phyloP scores from a whole-genome alignment of 2,888 invertebrate species.

The Tenthredo livida region DNA sequence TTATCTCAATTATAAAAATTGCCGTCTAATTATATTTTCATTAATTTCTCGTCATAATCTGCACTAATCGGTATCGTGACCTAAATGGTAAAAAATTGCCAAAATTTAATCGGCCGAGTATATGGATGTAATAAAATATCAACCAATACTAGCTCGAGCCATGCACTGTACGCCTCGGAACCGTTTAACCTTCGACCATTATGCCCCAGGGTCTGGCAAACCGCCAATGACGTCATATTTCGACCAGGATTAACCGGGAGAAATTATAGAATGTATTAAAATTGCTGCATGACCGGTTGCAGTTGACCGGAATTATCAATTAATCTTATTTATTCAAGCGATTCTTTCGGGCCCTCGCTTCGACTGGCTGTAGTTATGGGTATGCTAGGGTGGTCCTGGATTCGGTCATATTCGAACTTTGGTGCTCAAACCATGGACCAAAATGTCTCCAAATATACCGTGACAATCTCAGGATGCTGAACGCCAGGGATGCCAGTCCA shows the following conservation, averaged over 20 bases:
- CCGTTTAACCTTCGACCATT: conserved; percentile 15
- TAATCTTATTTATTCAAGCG: conserved; percentile 9
- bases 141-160: not conserved
- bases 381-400: no score
- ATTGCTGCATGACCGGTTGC: not conserved
- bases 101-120: not conserved
- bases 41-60: not conserved
- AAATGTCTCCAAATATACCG: no score
- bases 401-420: no score
- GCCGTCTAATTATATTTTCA: not conserved
- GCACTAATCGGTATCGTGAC: not conserved
- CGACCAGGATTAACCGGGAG: not conserved
- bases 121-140: not conserved
- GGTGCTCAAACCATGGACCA: no score
- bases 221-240: not conserved
- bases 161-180: not conserved
- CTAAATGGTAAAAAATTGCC: not conserved
- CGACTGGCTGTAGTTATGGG: not conserved
- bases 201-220: not conserved
- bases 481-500: no score
- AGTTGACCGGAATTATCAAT: conserved; percentile 41
- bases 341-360: not conserved
- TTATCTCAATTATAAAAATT: not conserved
- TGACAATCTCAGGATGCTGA: no score
- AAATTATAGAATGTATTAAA: not conserved